Evolutionary conservation across 1,140 invertebrate genomes (phyloP), one percentile per base, ranked within the genome.

Genomic region (Drosophila orena): DNA sequence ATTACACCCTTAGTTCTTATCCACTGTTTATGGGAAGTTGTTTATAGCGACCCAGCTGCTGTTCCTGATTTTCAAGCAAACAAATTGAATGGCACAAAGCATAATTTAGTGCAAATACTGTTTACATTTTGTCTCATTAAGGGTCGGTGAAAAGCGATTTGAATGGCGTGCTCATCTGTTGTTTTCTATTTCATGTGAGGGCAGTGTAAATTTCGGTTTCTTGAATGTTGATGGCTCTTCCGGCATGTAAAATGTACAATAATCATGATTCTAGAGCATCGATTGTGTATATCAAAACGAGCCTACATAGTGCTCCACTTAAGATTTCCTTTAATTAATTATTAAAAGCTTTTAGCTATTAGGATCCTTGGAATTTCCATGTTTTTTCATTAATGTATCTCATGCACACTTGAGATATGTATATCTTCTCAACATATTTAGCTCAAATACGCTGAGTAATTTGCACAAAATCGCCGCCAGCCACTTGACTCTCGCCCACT

Each of bases 401-500:
- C 27, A 4, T 14, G 42, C 42, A 40, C 34, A 49, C 62, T 49
- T 64, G 17, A 49, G 38, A 42, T 12, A 42, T n/a, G n/a, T n/a
- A n/a, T 12, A 22, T 15, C 3, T 20, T 34, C 47, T 27, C 10
- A 40, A 24, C 30, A 24, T 15, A 53, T 53, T 43, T 30, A 24
- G 17, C 30, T 56, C 24, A 69, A 69, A 56, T 24, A 27, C 40
- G 42, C 55, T 49, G 34, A 56, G 49, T 47, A 74, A 62, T 50
- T 56, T 7, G 71, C 37, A 49, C 30, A 71, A 50, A 72, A 49
- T 62, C 30, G 30, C 35, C 42, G 65, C 27, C 15, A 4, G 37
- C 49, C 57, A 69, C 65, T 81, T 77, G 60, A 69, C 73, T 59
- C 15, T 72, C 49, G 76, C 64, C 69, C 65, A 72, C 69, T 15